A percentile compares a stretch with the other conserved stretches of the same genome.
These are phyloP conservation scores for Carcharodon carcharias DNA, from an alignment of 2,797 vertebrate species.

Conservation along the genomic window DNA sequence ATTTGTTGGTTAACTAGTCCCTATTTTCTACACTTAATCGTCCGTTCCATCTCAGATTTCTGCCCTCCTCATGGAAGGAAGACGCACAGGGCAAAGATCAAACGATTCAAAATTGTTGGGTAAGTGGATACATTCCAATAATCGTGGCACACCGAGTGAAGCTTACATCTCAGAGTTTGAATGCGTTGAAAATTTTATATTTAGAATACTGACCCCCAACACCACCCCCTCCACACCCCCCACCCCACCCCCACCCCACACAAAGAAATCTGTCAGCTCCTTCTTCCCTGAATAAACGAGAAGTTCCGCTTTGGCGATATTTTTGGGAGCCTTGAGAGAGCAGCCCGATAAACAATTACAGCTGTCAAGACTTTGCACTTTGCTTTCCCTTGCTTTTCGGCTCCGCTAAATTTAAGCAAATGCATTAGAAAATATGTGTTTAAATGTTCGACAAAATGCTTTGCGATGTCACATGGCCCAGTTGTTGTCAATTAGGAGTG, in stretches of 20 bases:
- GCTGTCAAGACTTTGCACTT: conserved; percentile 24
- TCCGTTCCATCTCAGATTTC: neutral
- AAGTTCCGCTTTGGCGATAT: conserved; percentile 24
- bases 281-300: conserved; percentile 10
- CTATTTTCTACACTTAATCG: neutral
- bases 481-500: conserved; percentile 45
- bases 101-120: neutral
- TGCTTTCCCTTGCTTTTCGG: conserved; percentile 16
- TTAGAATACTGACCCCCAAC: neutral
- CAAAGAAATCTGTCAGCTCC: neutral
- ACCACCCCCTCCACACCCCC: too few species aligned
- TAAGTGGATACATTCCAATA: neutral
- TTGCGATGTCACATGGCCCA: conserved; percentile 53
- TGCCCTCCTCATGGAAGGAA: neutral
- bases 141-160: neutral
- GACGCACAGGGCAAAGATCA: neutral
- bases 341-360: conserved; percentile 27
- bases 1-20: neutral
- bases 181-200: neutral
- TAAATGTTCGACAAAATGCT: conserved; percentile 48
- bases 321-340: neutral
- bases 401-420: neutral
- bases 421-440: conserved; percentile 41
- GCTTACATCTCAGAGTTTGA: neutral
- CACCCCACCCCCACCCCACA: too few species aligned